A percentile compares a stretch with the other conserved stretches of the same genome.
Conservation (phyloP, 2,888 invertebrate genomes). For the Leptura quadrifasciata region DNA sequence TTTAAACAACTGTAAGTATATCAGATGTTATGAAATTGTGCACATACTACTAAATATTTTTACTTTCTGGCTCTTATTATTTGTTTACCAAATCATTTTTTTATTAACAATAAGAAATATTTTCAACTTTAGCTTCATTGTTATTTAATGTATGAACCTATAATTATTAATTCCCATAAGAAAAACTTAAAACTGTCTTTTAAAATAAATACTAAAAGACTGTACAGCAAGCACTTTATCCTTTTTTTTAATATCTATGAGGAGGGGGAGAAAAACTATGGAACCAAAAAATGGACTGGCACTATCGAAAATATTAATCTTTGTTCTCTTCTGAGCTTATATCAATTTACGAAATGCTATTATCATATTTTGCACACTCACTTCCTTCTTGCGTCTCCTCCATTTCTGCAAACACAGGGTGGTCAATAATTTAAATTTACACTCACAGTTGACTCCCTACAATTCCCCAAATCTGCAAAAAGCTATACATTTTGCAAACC, state of each 20-base stretch:
- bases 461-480: too few species aligned
- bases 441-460: too few species aligned
- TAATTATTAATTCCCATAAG: not conserved
- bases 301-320: slow-evolving; percentile 11
- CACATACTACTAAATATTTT: not conserved
- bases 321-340: not conserved
- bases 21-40: too few species aligned
- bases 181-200: slow-evolving; percentile 1
- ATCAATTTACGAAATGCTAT: not conserved
- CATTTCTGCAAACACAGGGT: too few species aligned
- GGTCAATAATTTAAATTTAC: too few species aligned
- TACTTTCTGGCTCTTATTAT: slow-evolving; percentile 5
- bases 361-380: slow-evolving; percentile 1
- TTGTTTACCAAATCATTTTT: slow-evolving; percentile 16
- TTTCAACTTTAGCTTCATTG: not conserved
- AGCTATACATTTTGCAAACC: too few species aligned
- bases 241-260: not conserved
- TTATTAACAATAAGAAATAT: not conserved
- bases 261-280: not conserved
- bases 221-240: not conserved
- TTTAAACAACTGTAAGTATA: too few species aligned
- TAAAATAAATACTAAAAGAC: slow-evolving; percentile 11
- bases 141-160: not conserved
- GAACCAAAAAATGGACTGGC: slow-evolving; percentile 3
- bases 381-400: not conserved